A percentile compares a stretch with the other conserved stretches of the same genome.
Evolutionary conservation across 2,797 vertebrate genomes (phyloP).

Genomic region (Neopelma chrysocephalum): DNA sequence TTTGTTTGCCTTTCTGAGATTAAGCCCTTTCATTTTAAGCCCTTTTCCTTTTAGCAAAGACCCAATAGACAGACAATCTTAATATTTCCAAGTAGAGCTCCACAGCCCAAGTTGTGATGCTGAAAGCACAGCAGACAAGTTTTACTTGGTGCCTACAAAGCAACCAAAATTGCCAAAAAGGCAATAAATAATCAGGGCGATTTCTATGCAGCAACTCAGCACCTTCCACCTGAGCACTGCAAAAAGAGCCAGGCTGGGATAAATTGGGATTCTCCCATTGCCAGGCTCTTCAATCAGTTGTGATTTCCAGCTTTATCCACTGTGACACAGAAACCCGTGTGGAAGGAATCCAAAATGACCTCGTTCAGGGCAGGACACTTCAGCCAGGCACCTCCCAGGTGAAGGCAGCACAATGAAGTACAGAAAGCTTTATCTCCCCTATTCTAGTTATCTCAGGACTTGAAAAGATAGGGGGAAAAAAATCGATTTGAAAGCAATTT

Average conservation of each 20-base stretch:
- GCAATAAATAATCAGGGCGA: not conserved
- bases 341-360: not conserved
- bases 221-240: not conserved
- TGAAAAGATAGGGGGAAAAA: not conserved
- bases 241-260: not conserved
- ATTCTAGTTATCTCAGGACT: not conserved
- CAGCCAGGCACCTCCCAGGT: not conserved
- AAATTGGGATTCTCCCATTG: not conserved
- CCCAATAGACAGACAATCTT: not conserved
- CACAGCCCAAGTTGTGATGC: not conserved
- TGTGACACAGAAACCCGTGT: not conserved
- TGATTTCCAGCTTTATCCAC: not conserved
- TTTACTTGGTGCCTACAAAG: not conserved
- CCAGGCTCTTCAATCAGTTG: accelerated
- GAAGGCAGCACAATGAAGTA: not conserved
- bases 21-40: not conserved
- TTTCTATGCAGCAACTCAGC: not conserved
- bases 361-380: not conserved
- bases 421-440: not conserved
- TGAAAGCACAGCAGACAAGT: not conserved
- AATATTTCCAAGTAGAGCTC: not conserved
- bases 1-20: not conserved
- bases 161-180: not conserved
- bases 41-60: not conserved
- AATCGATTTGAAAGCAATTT: not conserved